These are phyloP conservation scores for Zootoca vivipara DNA, from an alignment of 2,113 vertebrate species.

Conservation along the genomic window DNA sequence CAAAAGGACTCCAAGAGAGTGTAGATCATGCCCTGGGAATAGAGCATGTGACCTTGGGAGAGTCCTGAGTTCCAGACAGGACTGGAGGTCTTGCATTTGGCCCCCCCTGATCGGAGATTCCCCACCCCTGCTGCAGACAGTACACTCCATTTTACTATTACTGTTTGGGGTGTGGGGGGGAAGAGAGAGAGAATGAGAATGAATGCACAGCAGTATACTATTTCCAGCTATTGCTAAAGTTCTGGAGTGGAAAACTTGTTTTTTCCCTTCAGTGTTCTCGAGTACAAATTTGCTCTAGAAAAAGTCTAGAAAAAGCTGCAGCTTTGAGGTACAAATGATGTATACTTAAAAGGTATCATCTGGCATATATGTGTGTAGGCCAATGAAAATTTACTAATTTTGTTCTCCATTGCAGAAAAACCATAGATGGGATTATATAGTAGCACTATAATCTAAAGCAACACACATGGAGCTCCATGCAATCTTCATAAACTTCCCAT, in stretches of 20 bases:
- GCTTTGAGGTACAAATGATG: neutral
- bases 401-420: neutral
- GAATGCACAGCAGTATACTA: neutral
- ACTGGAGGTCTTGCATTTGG: too few species aligned
- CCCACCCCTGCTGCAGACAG: too few species aligned
- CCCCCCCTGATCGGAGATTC: too few species aligned
- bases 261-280: slow-evolving; percentile 34
- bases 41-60: too few species aligned
- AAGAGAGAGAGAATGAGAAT: neutral
- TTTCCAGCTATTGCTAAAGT: neutral
- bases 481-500: neutral
- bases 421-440: too few species aligned
- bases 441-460: neutral
- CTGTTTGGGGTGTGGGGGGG: too few species aligned
- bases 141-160: neutral
- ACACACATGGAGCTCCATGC: neutral
- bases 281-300: slow-evolving; percentile 35
- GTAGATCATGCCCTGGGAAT: too few species aligned
- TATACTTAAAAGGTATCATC: neutral
- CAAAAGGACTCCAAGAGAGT: too few species aligned
- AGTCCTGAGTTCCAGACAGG: too few species aligned
- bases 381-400: neutral
- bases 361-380: neutral
- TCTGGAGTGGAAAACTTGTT: slow-evolving; percentile 10
- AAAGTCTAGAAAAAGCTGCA: neutral